Evolutionary conservation across 2,113 vertebrate genomes (phyloP).

Genomic region (Synchiropus splendidus): DNA sequence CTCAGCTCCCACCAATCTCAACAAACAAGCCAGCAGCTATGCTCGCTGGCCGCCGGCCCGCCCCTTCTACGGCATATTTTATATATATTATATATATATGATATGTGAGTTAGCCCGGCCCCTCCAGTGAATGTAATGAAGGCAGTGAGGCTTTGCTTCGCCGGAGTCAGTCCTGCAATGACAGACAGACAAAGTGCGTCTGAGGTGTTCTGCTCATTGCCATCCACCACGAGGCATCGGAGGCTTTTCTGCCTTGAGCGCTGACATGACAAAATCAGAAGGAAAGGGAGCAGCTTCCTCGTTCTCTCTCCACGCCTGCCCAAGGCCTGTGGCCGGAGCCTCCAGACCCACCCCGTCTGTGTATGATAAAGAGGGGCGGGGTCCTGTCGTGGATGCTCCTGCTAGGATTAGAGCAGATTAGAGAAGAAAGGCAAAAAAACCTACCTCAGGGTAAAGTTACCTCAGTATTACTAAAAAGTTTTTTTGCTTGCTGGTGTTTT

Average conservation of each 20-base stretch:
- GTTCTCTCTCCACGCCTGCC: constrained; percentile 55
- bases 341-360: constrained; percentile 51
- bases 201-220: constrained; percentile 28
- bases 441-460: constrained; percentile 95
- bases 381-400: constrained; percentile 48
- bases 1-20: constrained; percentile 41
- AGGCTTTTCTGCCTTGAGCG: constrained; percentile 1
- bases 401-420: constrained; percentile 68
- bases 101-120: constrained; percentile 76
- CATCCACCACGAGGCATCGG: no score
- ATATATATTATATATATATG: constrained; percentile 80
- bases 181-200: constrained; percentile 36
- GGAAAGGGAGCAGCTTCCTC: constrained; percentile 49
- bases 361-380: constrained; percentile 50
- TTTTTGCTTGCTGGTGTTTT: constrained; percentile 74
- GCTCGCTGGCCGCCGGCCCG: constrained; percentile 53
- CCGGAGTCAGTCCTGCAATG: constrained; percentile 22
- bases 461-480: constrained; percentile 79
- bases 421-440: constrained; percentile 64
- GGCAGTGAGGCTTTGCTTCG: constrained; percentile 32
- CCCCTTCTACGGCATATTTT: constrained; percentile 70
- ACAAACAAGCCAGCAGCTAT: constrained; percentile 49
- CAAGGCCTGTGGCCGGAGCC: constrained; percentile 57
- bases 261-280: constrained; percentile 35
- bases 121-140: constrained; percentile 49